phyloP scores from a whole-genome alignment of 2,113 vertebrate genomes.

The Malurus melanocephalus region DNA sequence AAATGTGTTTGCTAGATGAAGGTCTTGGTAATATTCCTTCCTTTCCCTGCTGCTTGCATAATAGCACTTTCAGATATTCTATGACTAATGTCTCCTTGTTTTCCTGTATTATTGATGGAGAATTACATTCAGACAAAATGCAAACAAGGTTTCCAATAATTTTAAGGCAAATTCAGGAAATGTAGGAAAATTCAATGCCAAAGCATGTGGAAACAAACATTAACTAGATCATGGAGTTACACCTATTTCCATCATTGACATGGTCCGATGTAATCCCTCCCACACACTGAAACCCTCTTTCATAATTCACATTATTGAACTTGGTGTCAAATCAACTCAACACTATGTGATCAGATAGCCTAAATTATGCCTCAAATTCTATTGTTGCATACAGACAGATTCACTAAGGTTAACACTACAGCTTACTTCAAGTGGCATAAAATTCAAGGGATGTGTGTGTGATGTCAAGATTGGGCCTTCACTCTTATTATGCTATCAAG shows the following conservation, averaged over 20 bases:
- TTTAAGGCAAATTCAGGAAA: background rate
- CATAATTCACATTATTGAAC: background rate
- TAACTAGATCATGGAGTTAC: background rate
- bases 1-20: background rate
- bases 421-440: background rate
- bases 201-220: background rate
- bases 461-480: background rate
- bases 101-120: background rate
- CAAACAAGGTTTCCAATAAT: background rate
- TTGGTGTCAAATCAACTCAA: background rate
- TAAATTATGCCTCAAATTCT: background rate
- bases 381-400: background rate
- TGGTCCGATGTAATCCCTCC: fast-evolving
- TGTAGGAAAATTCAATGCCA: background rate
- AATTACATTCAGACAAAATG: background rate
- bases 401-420: background rate
- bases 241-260: background rate
- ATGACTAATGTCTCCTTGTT: background rate
- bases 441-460: background rate
- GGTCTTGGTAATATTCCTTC: background rate
- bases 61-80: background rate
- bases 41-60: background rate
- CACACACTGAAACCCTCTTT: background rate
- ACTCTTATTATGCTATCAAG: background rate
- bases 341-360: background rate